phyloP scores from a whole-genome alignment of 2,888 invertebrate genomes.

The Dascillus cervinus region DNA sequence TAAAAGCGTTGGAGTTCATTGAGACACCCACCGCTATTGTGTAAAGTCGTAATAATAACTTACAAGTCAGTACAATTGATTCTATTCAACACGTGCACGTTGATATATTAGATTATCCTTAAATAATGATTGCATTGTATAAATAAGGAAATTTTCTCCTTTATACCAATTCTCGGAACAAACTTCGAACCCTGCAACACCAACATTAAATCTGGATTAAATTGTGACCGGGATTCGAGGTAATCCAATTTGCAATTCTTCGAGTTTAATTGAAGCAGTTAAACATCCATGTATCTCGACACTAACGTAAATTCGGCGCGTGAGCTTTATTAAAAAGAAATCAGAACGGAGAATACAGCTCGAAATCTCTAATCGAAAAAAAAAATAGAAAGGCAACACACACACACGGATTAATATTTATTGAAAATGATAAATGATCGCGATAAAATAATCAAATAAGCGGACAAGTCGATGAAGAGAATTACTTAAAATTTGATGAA shows the following conservation, averaged over 20 bases:
- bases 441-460: conserved; percentile 13
- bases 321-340: too few relatives aligned
- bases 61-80: conserved; percentile 38
- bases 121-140: conserved; percentile 37
- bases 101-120: conserved; percentile 41
- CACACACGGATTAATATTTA: conserved; percentile 6
- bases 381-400: conserved; percentile 10
- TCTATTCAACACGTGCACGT: conserved; percentile 40
- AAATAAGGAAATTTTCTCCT: conserved; percentile 7
- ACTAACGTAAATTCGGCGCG: too few relatives aligned
- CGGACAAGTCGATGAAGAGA: conserved; percentile 5
- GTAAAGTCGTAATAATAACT: conserved; percentile 32
- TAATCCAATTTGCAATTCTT: too few relatives aligned
- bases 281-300: too few relatives aligned
- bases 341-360: too few relatives aligned
- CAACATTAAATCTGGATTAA: too few relatives aligned
- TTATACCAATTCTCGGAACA: conserved; percentile 5
- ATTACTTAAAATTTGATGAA: conserved; percentile 7
- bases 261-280: too few relatives aligned
- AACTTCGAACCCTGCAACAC: too few relatives aligned
- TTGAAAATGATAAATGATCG: conserved; percentile 14
- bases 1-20: conserved; percentile 38
- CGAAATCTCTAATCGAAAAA: too few relatives aligned
- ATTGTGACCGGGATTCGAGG: too few relatives aligned
- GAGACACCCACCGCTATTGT: conserved; percentile 39